phyloP scores from a whole-genome alignment of 2,888 invertebrate genomes.

The Muscina levida region DNA sequence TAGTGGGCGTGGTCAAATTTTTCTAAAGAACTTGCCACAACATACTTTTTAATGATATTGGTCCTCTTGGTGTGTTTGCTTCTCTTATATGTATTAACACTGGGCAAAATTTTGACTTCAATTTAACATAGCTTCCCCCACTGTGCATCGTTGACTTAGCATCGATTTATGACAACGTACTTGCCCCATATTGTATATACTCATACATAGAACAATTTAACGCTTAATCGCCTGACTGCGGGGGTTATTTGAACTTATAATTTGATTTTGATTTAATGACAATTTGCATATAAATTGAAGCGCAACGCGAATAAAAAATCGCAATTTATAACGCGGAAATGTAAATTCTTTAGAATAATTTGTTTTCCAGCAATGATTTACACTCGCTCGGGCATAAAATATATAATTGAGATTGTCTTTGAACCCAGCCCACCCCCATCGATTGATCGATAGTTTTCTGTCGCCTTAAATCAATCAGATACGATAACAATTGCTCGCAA shows the following conservation, averaged over 20 bases:
- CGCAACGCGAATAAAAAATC: background rate
- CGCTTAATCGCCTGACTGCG: conserved; percentile 25
- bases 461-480: background rate
- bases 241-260: background rate
- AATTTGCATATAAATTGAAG: conserved; percentile 17
- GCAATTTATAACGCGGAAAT: conserved; percentile 24
- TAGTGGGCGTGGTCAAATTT: no score
- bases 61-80: no score
- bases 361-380: background rate
- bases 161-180: no score
- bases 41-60: no score
- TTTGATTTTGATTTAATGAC: background rate
- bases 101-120: no score
- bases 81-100: no score
- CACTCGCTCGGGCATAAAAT: background rate
- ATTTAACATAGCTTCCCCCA: no score
- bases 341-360: background rate
- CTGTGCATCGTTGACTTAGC: no score
- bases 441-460: background rate
- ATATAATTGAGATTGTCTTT: no score
- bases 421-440: no score
- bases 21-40: no score
- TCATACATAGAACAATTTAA: conserved; percentile 43
- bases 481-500: no score
- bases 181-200: conserved; percentile 24